phyloP scores from a whole-genome alignment of 1,140 invertebrate genomes.

The Hormaphis cornu region DNA sequence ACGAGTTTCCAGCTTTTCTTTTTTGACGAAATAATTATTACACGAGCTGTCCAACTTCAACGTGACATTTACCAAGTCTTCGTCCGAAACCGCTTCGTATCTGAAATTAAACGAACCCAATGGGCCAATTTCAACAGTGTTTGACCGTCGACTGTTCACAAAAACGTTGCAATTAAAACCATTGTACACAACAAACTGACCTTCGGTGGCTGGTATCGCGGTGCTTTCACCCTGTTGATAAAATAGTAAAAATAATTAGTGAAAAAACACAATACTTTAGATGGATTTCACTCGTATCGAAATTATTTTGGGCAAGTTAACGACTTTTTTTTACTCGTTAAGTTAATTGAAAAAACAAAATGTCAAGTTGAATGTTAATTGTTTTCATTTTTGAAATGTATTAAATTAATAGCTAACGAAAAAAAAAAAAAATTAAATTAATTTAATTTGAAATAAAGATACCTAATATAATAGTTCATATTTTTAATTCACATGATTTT shows the following conservation, averaged over 20 bases:
- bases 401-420: no score
- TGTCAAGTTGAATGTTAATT: no score
- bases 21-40: neutral
- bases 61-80: neutral
- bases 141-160: neutral
- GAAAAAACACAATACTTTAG: neutral
- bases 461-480: no score
- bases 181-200: neutral
- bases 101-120: neutral
- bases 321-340: no score
- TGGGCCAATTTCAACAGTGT: neutral
- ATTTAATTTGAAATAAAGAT: no score
- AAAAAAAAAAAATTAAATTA: no score
- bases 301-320: no score
- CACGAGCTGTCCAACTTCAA: neutral
- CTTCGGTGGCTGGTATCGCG: neutral
- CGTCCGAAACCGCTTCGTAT: neutral
- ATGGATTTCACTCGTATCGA: no score
- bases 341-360: no score
- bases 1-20: neutral
- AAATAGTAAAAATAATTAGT: neutral
- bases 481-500: no score
- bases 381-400: no score
- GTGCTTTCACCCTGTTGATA: slow-evolving; percentile 6
- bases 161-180: neutral